These are phyloP conservation scores for Chalcosyrphus nemorum DNA, from an alignment of 2,888 invertebrate genomes.

Conservation along the genomic window DNA sequence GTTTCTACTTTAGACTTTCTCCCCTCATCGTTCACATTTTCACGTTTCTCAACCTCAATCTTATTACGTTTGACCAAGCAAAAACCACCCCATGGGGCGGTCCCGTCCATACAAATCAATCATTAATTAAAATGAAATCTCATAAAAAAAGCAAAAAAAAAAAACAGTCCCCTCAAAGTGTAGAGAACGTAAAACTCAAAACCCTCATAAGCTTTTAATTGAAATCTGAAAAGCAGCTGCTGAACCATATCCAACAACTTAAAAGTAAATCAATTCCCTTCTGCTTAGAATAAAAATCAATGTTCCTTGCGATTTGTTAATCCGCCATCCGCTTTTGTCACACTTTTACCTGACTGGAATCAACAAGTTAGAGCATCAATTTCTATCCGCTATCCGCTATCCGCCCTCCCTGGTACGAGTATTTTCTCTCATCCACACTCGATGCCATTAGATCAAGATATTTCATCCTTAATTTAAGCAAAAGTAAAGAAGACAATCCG, in stretches of 20 bases:
- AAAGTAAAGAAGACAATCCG: constrained; percentile 62
- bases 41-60: no score
- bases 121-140: no score
- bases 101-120: no score
- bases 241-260: constrained; percentile 25
- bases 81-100: no score
- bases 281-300: constrained; percentile 64
- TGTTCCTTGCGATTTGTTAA: constrained; percentile 66
- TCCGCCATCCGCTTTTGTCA: constrained; percentile 60
- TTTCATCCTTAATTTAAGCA: constrained; percentile 73
- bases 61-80: no score
- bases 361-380: constrained; percentile 69
- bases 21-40: no score
- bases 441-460: constrained; percentile 71
- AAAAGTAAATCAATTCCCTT: constrained; percentile 54
- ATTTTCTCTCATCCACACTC: neutral
- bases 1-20: no score
- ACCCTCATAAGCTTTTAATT: constrained; percentile 43
- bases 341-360: constrained; percentile 71
- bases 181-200: neutral
- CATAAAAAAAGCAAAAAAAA: neutral
- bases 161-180: no score
- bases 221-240: constrained; percentile 34
- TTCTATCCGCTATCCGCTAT: constrained; percentile 6
- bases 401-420: no score